These are phyloP conservation scores for Rambutsinella grinnellia DNA, from an alignment of 2,888 invertebrate genomes.

Conservation along the genomic window DNA sequence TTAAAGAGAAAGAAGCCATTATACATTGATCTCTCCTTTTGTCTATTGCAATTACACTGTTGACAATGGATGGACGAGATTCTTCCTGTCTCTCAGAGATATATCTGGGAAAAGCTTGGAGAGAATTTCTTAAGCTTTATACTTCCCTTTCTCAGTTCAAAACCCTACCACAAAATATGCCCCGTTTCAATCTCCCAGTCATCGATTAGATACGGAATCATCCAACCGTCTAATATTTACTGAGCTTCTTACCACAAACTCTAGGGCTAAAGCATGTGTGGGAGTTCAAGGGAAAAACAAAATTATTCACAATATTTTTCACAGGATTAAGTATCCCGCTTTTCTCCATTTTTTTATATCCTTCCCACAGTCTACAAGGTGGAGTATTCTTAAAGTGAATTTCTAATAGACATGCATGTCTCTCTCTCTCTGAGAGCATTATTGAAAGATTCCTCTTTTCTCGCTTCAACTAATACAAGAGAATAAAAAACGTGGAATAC, in stretches of 20 bases:
- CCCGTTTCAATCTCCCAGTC: constrained; percentile 17
- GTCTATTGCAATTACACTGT: constrained; percentile 12
- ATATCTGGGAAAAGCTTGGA: neutral
- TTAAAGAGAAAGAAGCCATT: neutral
- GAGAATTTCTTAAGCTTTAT: neutral
- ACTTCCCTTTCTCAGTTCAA: neutral
- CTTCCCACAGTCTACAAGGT: neutral
- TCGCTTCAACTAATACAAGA: constrained; percentile 28
- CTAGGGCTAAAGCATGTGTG: neutral
- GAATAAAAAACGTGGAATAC: constrained; percentile 10
- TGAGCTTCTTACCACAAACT: neutral
- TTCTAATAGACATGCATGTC: neutral
- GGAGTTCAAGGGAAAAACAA: neutral
- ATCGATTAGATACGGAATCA: neutral
- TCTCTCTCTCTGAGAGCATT: constrained; percentile 11
- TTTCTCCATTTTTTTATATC: constrained; percentile 16
- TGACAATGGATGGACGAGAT: constrained; percentile 18
- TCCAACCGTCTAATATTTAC: neutral
- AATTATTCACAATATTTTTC: neutral
- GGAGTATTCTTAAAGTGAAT: neutral
- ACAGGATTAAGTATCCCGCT: constrained; percentile 15
- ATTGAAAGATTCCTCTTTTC: constrained; percentile 39
- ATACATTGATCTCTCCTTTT: constrained; percentile 19
- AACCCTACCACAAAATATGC: neutral
- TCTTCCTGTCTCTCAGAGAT: neutral